Evolutionary conservation across 2,113 vertebrate genomes (phyloP).

Genomic region (Pundamilia nyererei): DNA sequence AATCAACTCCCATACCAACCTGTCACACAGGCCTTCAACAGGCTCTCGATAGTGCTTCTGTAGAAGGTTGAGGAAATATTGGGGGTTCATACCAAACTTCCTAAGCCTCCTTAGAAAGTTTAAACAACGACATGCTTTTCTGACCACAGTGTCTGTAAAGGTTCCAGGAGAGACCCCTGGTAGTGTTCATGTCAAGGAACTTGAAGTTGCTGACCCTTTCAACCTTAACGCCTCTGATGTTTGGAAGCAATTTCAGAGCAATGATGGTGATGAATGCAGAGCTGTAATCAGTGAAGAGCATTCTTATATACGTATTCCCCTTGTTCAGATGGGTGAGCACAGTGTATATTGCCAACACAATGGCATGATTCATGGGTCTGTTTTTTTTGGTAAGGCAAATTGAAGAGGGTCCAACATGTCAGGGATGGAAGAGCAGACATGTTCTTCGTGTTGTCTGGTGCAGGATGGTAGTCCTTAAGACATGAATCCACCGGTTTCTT

Average conservation of each 20-base stretch:
- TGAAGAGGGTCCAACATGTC: neutral
- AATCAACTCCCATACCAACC: neutral
- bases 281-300: neutral
- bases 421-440: neutral
- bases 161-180: neutral
- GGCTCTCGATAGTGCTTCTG: neutral
- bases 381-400: neutral
- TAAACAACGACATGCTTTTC: accelerated
- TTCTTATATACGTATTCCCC: neutral
- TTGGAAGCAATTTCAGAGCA: neutral
- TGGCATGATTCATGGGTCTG: neutral
- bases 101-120: neutral
- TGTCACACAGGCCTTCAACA: neutral
- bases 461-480: neutral
- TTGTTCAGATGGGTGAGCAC: neutral
- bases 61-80: neutral
- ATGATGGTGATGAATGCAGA: neutral
- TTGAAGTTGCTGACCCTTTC: neutral
- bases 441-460: neutral
- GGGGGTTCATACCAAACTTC: neutral
- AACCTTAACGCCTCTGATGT: neutral
- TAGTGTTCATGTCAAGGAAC: neutral
- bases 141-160: neutral
- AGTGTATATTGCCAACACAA: neutral
- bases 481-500: neutral